Conservation (phyloP, 2,113 vertebrate genomes). For the Maccullochella peelii region DNA sequence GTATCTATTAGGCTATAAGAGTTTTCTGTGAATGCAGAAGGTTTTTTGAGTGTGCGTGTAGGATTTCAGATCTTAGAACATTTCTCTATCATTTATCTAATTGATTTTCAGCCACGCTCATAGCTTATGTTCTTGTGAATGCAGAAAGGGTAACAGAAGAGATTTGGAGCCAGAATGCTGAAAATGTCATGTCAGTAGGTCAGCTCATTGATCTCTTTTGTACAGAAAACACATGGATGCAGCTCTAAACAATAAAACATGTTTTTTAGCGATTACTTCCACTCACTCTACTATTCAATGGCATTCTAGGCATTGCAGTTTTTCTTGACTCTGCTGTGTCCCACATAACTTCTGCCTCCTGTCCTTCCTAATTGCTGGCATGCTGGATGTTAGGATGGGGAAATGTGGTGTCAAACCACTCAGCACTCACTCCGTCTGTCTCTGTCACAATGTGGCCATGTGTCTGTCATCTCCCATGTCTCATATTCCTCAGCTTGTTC, state of each 20-base stretch:
- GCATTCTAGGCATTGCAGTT: constrained; percentile 11
- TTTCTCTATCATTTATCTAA: constrained; percentile 54
- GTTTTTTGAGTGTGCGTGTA: constrained; percentile 32
- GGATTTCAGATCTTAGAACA: constrained; percentile 55
- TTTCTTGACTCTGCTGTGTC: constrained; percentile 41
- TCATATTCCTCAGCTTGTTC: constrained; percentile 76
- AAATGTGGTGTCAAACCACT: constrained; percentile 75
- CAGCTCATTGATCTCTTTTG: constrained; percentile 28
- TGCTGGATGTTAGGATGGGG: constrained; percentile 58
- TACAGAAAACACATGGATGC: constrained; percentile 15
- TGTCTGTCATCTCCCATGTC: constrained; percentile 73
- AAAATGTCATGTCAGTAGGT: constrained; percentile 39
- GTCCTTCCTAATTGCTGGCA: constrained; percentile 58
- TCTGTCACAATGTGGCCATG: constrained; percentile 80
- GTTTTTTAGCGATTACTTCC: constrained; percentile 1
- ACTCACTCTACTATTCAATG: constrained; percentile 4
- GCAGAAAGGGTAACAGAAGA: constrained; percentile 2
- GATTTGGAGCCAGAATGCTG: constrained; percentile 12
- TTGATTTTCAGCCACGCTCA: constrained; percentile 55
- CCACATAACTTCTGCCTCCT: constrained; percentile 64
- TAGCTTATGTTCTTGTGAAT: constrained; percentile 38
- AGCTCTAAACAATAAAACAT: constrained; percentile 31
- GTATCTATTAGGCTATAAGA: constrained; percentile 48
- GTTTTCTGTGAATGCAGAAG: constrained; percentile 22
- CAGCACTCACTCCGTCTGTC: constrained; percentile 72